Base-by-base conservation (phyloP, 2,797 vertebrate genomes). In the Tolypeutes matacus region DNA sequence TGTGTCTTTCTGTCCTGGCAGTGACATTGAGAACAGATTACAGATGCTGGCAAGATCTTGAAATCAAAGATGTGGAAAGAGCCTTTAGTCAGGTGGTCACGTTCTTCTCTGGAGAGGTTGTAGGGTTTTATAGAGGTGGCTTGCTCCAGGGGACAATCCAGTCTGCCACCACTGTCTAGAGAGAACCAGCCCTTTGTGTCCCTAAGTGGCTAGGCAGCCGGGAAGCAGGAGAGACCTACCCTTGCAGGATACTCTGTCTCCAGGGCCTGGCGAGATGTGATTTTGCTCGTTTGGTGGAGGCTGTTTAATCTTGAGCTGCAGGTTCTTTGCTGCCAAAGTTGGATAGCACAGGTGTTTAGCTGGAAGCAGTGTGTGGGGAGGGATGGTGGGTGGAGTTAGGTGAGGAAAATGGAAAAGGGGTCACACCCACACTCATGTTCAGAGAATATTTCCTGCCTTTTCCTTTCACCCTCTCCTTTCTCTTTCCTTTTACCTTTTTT, bases 1-100 rank as follows among this genome's bases (percentile, higher is more conserved):
- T 36, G 84, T 13, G 64, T 75, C 36, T 90, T 83, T 95, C 18
- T 81, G 77, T 92, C 70, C 36, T 78, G 72, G 84, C 64, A 27
- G 29, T 2, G 9, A 85, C 77, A 31, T 4, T 75, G 73, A 92
- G 25, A 89, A 64, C 39, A 27, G 73, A 90, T 56, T 25, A 85
- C 46, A 34, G 77, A 49, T 91, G 77, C 56, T 49, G 75, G 14
- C 51, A 77, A 77, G 86, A 81, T 46, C n/a, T 42, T 53, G 51
- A 84, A 89, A 58, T 90, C 89, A 58, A 65, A 86, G 70, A 11
- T 0, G 0, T n/a, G 80, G 60, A 77, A 75, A 84, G 25, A 34
- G 34, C 58, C 46, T 65, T n/a, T 17, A 75, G 60, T 86, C 53
- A 85, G 56, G 77, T 6, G 20, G 34, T 53, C 9, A 0, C 51